A percentile compares a stretch with the other conserved stretches of the same genome.
These are phyloP conservation scores for Xiphophorus hellerii DNA, from an alignment of 2,113 vertebrate genomes.

Conservation along the genomic window DNA sequence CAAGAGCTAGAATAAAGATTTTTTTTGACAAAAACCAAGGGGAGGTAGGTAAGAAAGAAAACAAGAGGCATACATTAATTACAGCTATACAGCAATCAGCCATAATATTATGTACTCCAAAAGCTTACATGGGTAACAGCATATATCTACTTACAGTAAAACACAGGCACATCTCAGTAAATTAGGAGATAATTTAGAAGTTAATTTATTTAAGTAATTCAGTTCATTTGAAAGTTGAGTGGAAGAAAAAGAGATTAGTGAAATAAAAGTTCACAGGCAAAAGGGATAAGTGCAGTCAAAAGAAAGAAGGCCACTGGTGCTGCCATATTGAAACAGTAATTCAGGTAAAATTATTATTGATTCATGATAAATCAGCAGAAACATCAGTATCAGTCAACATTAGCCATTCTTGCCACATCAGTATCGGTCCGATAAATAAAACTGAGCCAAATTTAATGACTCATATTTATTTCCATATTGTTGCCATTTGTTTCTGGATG, in stretches of 20 bases:
- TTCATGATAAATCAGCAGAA: no score
- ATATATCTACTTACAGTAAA: background rate
- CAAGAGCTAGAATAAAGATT: constrained; percentile 17
- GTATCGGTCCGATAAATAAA: no score
- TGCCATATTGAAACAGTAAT: no score
- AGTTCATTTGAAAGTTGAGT: background rate
- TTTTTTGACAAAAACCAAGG: constrained; percentile 12
- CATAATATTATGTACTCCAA: background rate
- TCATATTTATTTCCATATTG: no score
- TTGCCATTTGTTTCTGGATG: no score
- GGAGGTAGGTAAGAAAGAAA: constrained; percentile 50
- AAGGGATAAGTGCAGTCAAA: background rate
- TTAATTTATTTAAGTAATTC: background rate
- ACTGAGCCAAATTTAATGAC: no score
- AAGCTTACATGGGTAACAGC: background rate
- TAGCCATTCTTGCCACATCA: no score
- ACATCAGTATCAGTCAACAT: no score
- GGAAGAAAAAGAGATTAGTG: background rate
- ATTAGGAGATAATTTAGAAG: background rate
- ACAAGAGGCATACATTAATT: constrained; percentile 24
- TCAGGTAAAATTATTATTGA: no score
- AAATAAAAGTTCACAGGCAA: no score
- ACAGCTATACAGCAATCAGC: constrained; percentile 19
- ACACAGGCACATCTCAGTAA: background rate
- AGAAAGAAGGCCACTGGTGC: background rate